Evolutionary conservation across 2,113 vertebrate genomes (phyloP).

Genomic region (Heliornis fulica): DNA sequence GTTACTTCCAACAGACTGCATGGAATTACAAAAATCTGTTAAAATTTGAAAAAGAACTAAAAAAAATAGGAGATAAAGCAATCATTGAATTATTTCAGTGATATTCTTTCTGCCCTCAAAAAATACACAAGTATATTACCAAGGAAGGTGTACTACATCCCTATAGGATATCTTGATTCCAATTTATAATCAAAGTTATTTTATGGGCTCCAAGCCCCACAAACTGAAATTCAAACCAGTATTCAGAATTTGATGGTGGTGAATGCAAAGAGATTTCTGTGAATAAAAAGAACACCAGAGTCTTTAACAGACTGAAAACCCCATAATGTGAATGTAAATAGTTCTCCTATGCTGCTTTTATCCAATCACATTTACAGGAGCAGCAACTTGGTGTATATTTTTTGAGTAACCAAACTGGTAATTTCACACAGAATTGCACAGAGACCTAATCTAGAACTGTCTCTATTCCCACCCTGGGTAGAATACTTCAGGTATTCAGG

Average conservation of each 20-base stretch:
- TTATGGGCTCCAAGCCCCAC: background rate
- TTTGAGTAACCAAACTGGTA: background rate
- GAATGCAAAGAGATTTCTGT: constrained; percentile 51
- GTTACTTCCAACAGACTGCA: constrained; percentile 51
- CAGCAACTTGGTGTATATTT: background rate
- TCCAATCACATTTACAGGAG: background rate
- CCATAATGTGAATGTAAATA: background rate
- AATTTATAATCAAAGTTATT: background rate
- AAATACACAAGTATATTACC: background rate
- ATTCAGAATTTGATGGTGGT: constrained; percentile 31
- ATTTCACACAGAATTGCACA: background rate
- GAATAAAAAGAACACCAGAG: constrained; percentile 66
- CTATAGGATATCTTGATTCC: background rate
- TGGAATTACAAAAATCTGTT: background rate
- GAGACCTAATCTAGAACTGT: background rate
- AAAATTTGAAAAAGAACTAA: background rate
- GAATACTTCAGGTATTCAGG: too few relatives aligned
- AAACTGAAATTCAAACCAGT: background rate
- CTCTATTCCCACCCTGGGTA: background rate
- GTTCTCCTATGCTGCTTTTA: background rate
- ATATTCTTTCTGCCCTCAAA: background rate
- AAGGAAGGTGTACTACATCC: background rate
- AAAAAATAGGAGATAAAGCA: background rate
- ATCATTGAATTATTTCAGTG: background rate
- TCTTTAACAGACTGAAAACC: background rate